These are phyloP conservation scores for Drosophila santomea DNA, from an alignment of 1,140 invertebrate species.

Conservation along the genomic window DNA sequence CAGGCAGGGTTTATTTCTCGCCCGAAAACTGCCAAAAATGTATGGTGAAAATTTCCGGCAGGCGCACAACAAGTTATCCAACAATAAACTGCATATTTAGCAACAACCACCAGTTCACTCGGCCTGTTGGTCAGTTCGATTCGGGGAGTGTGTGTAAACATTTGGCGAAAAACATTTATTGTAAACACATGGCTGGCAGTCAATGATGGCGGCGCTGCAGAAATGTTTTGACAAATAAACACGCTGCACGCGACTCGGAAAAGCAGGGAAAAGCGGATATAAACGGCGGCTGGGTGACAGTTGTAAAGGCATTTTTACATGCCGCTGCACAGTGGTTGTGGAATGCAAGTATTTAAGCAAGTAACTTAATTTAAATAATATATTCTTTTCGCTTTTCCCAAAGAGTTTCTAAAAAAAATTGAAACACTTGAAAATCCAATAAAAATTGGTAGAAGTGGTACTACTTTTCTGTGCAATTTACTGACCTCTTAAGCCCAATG, in stretches of 20 bases:
- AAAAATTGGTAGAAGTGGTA: not conserved
- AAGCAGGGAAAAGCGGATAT: not conserved
- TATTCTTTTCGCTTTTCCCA: no score
- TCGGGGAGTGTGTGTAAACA: slow-evolving; percentile 59
- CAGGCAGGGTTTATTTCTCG: slow-evolving; percentile 14
- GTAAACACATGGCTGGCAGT: slow-evolving; percentile 68
- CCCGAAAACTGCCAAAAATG: slow-evolving; percentile 6
- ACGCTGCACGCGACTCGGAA: slow-evolving; percentile 71
- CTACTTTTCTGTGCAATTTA: not conserved
- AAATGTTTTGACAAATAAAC: slow-evolving; percentile 82
- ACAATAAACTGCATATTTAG: slow-evolving; percentile 71
- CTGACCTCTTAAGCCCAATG: slow-evolving; percentile 32
- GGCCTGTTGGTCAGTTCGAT: slow-evolving; percentile 8
- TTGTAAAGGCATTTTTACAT: slow-evolving; percentile 1
- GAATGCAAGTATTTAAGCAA: no score
- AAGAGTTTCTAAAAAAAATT: no score
- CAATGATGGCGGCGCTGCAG: slow-evolving; percentile 53
- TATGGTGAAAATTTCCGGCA: slow-evolving; percentile 42
- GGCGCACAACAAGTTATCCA: slow-evolving; percentile 64
- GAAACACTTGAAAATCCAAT: no score
- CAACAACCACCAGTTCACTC: slow-evolving; percentile 37
- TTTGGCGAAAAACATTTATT: slow-evolving; percentile 71
- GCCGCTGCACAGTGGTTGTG: not conserved
- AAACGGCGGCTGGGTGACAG: not conserved
- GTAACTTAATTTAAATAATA: no score